Conservation (phyloP, 23 tunicate genomes). For the Diplosoma virens region DNA sequence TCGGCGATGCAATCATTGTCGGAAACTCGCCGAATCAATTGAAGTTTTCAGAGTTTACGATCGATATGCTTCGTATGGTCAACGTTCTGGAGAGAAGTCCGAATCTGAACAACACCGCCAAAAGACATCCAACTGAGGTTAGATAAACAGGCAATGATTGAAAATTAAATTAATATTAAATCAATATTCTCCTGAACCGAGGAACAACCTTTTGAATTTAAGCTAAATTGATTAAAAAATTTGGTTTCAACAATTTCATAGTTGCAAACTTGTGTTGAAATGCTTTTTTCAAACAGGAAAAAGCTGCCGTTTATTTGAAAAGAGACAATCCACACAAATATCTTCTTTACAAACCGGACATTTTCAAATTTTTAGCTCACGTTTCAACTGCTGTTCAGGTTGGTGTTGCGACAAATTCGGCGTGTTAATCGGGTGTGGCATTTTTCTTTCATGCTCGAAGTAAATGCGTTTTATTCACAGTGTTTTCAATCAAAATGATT, state of each 20-base stretch:
- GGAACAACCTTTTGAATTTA: too few relatives aligned
- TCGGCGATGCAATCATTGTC: constrained; percentile 82
- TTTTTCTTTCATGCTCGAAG: background rate
- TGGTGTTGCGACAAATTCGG: background rate
- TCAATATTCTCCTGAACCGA: too few relatives aligned
- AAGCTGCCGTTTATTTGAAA: constrained; percentile 14
- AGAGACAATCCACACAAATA: constrained; percentile 82
- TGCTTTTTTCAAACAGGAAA: constrained; percentile 48
- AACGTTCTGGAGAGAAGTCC: constrained; percentile 50
- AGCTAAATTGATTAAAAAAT: too few relatives aligned
- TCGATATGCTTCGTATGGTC: constrained; percentile 84
- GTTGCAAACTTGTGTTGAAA: background rate
- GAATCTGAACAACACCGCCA: too few relatives aligned
- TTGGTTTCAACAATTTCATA: too few relatives aligned
- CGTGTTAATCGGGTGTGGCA: background rate
- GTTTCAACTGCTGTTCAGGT: constrained; percentile 77
- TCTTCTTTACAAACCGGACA: constrained; percentile 77
- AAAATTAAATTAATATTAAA: too few relatives aligned
- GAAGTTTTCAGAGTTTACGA: constrained; percentile 84
- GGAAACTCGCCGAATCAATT: constrained; percentile 81
- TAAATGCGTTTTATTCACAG: too few relatives aligned
- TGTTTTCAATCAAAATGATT: too few relatives aligned
- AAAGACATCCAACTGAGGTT: too few relatives aligned
- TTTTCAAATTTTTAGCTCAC: constrained; percentile 63
- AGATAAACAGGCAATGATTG: too few relatives aligned